Conservation (phyloP, 2,888 invertebrate genomes). For the Myopa testacea region DNA sequence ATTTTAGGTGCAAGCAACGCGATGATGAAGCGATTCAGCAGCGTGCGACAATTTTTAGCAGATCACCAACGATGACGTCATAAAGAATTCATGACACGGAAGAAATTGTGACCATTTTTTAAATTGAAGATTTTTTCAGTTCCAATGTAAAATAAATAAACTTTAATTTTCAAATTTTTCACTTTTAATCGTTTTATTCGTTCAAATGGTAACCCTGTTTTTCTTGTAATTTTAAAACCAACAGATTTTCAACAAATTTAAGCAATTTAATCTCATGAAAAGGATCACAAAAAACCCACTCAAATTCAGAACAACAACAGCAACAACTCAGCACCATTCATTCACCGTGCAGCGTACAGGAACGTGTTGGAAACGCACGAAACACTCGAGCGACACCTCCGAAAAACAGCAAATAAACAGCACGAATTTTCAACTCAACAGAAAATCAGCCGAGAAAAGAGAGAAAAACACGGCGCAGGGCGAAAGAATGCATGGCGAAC, state of each 20-base stretch:
- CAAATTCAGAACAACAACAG: not conserved
- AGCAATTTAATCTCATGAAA: not conserved
- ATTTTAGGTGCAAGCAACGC: not conserved
- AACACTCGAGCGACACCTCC: conserved; percentile 49
- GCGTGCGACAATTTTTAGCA: not conserved
- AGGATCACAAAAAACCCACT: not conserved
- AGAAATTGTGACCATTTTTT: too few relatives aligned
- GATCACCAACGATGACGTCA: not conserved
- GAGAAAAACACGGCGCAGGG: conserved; percentile 47
- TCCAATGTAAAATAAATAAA: not conserved
- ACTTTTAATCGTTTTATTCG: too few relatives aligned
- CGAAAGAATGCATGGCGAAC: conserved; percentile 58
- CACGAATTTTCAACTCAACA: conserved; percentile 41
- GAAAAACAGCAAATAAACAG: conserved; percentile 33
- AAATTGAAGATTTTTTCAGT: too few relatives aligned
- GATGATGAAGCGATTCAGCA: too few relatives aligned
- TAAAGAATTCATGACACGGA: not conserved
- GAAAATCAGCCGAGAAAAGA: not conserved
- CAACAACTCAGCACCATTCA: not conserved
- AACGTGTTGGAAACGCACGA: conserved; percentile 61
- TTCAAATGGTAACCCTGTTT: not conserved
- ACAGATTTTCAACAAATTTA: not conserved
- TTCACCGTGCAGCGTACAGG: conserved; percentile 42
- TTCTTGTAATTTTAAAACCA: not conserved
- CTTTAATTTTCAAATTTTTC: not conserved